Evolutionary conservation across 1,140 invertebrate species (phyloP).

Genomic region (Odontomachus brunneus): DNA sequence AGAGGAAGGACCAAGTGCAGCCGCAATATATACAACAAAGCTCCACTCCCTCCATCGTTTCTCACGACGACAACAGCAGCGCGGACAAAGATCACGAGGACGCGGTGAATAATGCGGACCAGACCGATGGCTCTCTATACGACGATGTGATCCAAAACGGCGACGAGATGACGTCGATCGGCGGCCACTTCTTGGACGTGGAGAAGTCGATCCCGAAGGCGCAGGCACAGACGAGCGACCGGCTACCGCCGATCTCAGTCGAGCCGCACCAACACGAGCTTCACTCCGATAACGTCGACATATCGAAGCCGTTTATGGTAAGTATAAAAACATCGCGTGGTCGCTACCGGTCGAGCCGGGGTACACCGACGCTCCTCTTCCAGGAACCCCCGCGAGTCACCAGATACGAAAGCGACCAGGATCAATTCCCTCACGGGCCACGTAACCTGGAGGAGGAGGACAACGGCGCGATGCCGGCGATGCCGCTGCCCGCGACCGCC

Average conservation of each 20-base stretch:
- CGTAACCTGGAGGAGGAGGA: conserved; percentile 88
- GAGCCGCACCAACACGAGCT: conserved; percentile 74
- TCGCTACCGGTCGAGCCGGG: too few species aligned
- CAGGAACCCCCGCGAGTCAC: conserved; percentile 86
- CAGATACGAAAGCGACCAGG: conserved; percentile 86
- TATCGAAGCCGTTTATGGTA: conserved; percentile 81
- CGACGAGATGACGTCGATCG: conserved; percentile 84
- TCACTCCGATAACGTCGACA: conserved; percentile 72
- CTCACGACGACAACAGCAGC: conserved; percentile 74
- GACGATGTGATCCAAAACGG: conserved; percentile 88
- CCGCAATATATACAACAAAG: conserved; percentile 84
- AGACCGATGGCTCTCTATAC: conserved; percentile 85
- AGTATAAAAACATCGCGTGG: conserved; percentile 27
- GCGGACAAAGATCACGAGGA: conserved; percentile 66
- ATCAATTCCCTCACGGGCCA: conserved; percentile 93
- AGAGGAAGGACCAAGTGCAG: conserved; percentile 81
- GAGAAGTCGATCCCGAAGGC: conserved; percentile 81
- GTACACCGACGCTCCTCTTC: conserved; percentile 8
- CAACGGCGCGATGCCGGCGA: conserved; percentile 69
- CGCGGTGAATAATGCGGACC: conserved; percentile 42
- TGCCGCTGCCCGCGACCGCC: conserved; percentile 70
- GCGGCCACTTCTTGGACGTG: conserved; percentile 81
- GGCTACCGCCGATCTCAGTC: conserved; percentile 75
- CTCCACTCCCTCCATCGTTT: conserved; percentile 69
- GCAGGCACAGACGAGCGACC: conserved; percentile 85